Evolutionary conservation across 2,888 invertebrate genomes (phyloP), one percentile per base, ranked within the genome.

Genomic region (Tridacna gigas): DNA sequence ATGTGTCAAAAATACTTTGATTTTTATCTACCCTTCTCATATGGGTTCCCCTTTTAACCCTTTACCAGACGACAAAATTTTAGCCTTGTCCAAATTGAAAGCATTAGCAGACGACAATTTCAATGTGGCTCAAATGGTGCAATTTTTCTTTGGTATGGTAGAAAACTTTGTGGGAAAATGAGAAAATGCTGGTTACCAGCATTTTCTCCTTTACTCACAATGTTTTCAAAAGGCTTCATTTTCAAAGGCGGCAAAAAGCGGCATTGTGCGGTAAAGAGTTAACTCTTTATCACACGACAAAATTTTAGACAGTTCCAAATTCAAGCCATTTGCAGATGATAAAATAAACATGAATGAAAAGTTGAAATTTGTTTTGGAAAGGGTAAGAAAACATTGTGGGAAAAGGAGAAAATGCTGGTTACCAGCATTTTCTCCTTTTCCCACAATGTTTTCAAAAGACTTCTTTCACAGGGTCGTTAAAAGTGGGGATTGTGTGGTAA

Each of bases 401-500:
- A 56, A n/a, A 56, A 56, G n/a, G 9, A 20, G 18, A 56, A 56
- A 56, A 56, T 20, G 18, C 20, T n/a, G 18, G n/a, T 20, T 56
- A 56, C 56, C 56, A 56, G 56, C 56, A 56, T 56, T 56, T 56
- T 56, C 56, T 56, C 56, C 56, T 20, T 56, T 56, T 56, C 56
- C 56, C 18, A 37, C 37, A 37, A 37, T 37, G 37, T 37, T 37
- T 37, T 37, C 37, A 37, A 37, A 37, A 37, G 37, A 7, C 7
- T 37, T 7, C 7, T 37, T 4, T 37, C 37, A 4, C 37, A 37
- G 37, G 37, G 37, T 37, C 37, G 37, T 37, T 37, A 37, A 37
- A 37, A 37, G 2, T 37, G 2, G 37, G 37, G 37, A 37, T 37
- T 37, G 37, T 37, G 37, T 37, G 37, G 7, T 37, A 37, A 37